phyloP scores from a whole-genome alignment of 2,888 invertebrate species.

The Thymelicus lineola region DNA sequence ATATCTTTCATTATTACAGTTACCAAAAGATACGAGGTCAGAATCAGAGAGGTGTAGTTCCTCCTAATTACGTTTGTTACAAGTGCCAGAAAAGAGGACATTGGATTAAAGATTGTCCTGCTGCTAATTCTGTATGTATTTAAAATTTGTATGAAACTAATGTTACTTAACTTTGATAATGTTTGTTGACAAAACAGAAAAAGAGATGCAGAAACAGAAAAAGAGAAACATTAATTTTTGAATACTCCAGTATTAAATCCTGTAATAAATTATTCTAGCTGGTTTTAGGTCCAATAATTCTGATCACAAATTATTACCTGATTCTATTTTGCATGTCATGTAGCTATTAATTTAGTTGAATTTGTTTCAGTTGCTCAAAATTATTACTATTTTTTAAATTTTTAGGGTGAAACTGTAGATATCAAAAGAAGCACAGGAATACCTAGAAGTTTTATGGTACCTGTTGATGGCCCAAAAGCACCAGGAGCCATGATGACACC shows the following conservation, averaged over 20 bases:
- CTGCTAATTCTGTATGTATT: slow-evolving; percentile 79
- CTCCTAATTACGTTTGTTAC: slow-evolving; percentile 96
- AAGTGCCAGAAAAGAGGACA: slow-evolving; percentile 98
- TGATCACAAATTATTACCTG: too few relatives aligned
- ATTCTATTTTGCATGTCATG: too few relatives aligned
- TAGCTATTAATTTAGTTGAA: too few relatives aligned
- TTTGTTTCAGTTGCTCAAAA: too few relatives aligned
- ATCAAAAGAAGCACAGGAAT: slow-evolving; percentile 98
- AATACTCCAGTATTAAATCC: too few relatives aligned
- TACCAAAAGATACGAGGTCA: slow-evolving; percentile 95
- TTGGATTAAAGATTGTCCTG: slow-evolving; percentile 98
- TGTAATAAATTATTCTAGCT: too few relatives aligned
- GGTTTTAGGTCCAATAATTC: too few relatives aligned
- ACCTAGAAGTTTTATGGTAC: slow-evolving; percentile 97
- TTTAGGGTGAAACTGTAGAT: slow-evolving; percentile 87
- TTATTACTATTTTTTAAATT: background rate
- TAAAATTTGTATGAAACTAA: background rate
- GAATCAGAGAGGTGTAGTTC: slow-evolving; percentile 95
- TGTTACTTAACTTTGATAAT: background rate
- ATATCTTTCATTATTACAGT: slow-evolving; percentile 80
- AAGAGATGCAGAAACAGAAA: too few relatives aligned
- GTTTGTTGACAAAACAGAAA: background rate
- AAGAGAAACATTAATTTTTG: background rate
- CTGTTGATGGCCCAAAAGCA: slow-evolving; percentile 94
- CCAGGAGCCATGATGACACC: slow-evolving; percentile 97